Conservation (phyloP, 1,140 invertebrate species). For the Drosophila virilis region DNA sequence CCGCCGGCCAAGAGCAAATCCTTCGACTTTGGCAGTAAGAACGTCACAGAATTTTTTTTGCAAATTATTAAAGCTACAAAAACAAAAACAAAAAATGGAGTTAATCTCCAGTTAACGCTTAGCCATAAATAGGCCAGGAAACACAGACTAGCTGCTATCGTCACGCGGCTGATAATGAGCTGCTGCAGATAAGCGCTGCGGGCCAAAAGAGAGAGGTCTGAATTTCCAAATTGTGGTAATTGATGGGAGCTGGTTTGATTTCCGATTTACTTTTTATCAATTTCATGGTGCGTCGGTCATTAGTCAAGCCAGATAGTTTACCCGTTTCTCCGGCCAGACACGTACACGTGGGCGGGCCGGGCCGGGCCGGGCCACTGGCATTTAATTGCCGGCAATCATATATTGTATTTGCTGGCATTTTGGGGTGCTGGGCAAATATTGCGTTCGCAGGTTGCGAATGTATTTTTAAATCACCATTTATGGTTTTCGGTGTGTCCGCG, state of each 20-base stretch:
- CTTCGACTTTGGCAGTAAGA: not conserved
- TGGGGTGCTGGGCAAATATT: not conserved
- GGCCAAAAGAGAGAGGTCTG: not conserved
- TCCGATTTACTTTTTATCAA: conserved; percentile 22
- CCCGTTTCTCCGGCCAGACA: not conserved
- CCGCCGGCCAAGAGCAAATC: conserved; percentile 12
- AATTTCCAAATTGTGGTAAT: conserved; percentile 14
- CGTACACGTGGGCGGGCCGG: conserved; percentile 1
- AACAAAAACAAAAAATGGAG: no score
- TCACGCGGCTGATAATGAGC: conserved; percentile 29
- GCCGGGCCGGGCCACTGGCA: conserved; percentile 7
- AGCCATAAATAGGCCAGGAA: not conserved
- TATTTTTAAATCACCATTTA: conserved; percentile 64
- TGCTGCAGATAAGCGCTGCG: conserved; percentile 11
- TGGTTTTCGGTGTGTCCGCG: conserved; percentile 35
- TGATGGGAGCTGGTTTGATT: conserved; percentile 1
- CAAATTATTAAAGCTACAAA: not conserved
- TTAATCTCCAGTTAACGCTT: not conserved
- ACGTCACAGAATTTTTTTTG: not conserved
- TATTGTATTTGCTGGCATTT: conserved; percentile 42
- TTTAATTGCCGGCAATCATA: conserved; percentile 62
- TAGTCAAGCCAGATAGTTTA: conserved; percentile 25
- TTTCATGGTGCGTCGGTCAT: conserved; percentile 15
- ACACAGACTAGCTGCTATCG: conserved; percentile 8
- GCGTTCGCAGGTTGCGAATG: conserved; percentile 25